phyloP scores from a whole-genome alignment of 2,113 vertebrate species.

The Podarcis cretensis region DNA sequence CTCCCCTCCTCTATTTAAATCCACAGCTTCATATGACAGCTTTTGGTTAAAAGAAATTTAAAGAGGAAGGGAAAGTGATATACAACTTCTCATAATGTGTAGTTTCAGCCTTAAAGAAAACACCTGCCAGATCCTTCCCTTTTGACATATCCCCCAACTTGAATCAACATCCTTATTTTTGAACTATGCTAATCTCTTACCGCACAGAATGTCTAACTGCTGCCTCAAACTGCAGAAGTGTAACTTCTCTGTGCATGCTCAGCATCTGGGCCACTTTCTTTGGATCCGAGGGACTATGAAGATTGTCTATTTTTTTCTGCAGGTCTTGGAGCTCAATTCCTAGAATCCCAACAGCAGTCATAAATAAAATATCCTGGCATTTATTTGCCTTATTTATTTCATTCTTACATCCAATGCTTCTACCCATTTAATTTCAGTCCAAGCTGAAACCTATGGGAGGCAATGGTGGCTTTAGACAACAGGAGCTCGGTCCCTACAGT shows the following conservation, averaged over 20 bases:
- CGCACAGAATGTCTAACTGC: constrained; percentile 70
- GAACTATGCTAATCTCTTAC: constrained; percentile 57
- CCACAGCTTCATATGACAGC: too few relatives aligned
- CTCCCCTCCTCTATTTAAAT: background rate
- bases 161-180: constrained; percentile 29
- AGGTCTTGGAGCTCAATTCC: constrained; percentile 77
- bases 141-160: constrained; percentile 9
- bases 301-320: constrained; percentile 74
- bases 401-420: background rate
- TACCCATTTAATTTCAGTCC: background rate
- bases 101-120: background rate
- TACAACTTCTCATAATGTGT: background rate
- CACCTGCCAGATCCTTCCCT: background rate
- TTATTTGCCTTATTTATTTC: background rate
- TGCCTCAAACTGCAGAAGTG: constrained; percentile 76
- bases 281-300: constrained; percentile 71
- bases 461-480: background rate
- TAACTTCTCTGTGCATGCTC: constrained; percentile 70
- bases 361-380: background rate
- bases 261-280: constrained; percentile 67
- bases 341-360: constrained; percentile 42
- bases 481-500: background rate
- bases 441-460: background rate
- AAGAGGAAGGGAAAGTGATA: background rate
- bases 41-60: background rate